Conservation (phyloP, 2,797 vertebrate genomes). For the Hypotaenidia okinawae region DNA sequence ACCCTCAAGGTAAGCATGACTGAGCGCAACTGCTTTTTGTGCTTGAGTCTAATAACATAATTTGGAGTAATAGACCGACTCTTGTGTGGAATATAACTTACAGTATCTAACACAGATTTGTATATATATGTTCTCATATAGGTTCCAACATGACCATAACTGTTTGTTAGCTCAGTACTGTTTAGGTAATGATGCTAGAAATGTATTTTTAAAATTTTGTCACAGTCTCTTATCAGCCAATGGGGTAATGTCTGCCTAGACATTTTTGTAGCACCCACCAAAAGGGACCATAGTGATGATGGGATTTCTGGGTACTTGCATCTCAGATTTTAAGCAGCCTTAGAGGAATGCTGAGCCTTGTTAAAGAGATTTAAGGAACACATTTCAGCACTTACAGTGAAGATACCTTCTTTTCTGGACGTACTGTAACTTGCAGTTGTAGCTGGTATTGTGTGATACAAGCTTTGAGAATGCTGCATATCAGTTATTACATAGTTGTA, state of each 20-base stretch:
- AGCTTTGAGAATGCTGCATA: neutral
- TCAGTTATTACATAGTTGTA: neutral
- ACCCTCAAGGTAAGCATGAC: conserved; percentile 83
- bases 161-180: neutral
- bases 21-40: neutral
- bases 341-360: neutral
- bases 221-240: neutral
- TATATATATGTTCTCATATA: neutral
- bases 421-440: neutral
- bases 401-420: neutral
- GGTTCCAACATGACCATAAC: neutral
- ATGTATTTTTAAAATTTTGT: neutral
- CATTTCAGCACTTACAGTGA: neutral
- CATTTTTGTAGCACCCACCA: neutral
- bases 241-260: neutral
- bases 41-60: neutral
- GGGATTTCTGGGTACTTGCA: neutral
- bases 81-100: neutral
- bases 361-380: neutral
- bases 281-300: neutral
- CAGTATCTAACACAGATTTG: neutral
- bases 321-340: neutral
- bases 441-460: neutral
- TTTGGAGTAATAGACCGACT: neutral
- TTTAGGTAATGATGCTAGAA: neutral